These are phyloP conservation scores for Pseudeuparius sepicola DNA, from an alignment of 2,888 invertebrate species.

Conservation along the genomic window DNA sequence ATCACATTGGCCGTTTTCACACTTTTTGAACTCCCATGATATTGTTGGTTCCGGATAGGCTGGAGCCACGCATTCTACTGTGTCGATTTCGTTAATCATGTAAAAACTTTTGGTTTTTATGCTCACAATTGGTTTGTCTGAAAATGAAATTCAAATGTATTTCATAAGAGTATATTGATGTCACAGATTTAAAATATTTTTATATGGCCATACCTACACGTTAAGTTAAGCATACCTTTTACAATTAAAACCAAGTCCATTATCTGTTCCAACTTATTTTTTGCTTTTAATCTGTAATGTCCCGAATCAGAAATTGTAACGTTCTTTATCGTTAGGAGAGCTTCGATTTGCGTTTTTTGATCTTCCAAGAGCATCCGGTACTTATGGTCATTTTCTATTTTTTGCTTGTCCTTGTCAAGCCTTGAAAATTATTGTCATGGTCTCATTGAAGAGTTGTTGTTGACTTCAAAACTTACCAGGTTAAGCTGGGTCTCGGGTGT, in stretches of 20 bases:
- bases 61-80: constrained; percentile 43
- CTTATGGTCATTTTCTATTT: constrained; percentile 22
- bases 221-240: constrained; percentile 38
- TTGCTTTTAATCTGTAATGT: constrained; percentile 46
- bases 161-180: too few species aligned
- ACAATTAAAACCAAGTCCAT: constrained; percentile 45
- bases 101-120: constrained; percentile 38
- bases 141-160: constrained; percentile 21
- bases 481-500: constrained; percentile 44
- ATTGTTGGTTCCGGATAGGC: constrained; percentile 50
- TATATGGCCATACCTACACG: constrained; percentile 1
- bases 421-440: constrained; percentile 3
- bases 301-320: constrained; percentile 48
- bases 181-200: too few species aligned
- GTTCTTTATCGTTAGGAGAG: constrained; percentile 41
- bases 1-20: too few species aligned
- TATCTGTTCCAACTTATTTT: constrained; percentile 39
- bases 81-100: constrained; percentile 36
- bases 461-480: constrained; percentile 43
- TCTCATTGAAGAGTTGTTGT: not conserved
- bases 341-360: too few species aligned
- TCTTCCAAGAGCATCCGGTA: constrained; percentile 24
- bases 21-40: constrained; percentile 45
- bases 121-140: constrained; percentile 42
- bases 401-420: not conserved